Evolutionary conservation across 2,797 vertebrate species (phyloP), one percentile per base, ranked within the genome.

Genomic region (Prunella strophiata): DNA sequence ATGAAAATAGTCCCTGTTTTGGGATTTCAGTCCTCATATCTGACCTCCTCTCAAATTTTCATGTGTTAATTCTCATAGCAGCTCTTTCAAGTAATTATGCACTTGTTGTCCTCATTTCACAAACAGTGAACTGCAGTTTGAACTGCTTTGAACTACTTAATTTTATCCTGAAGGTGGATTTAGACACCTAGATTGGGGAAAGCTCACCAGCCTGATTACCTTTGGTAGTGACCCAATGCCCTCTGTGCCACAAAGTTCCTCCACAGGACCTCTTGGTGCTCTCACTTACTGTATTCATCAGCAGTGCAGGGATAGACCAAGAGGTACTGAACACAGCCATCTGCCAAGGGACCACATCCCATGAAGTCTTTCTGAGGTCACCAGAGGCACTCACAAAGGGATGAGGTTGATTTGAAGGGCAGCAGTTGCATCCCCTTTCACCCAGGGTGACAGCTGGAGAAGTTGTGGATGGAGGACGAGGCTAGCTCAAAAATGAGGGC

Each of bases 251-350:
- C 9, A 15, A 25, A 58, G 21, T 15, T 54, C 9, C 16, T n/a
- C 15, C 3, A 3, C 1, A 8, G 30, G n/a, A 18, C 9, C 32
- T 1, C 1, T 32, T n/a, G 10, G 2, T 84, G 15, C 25, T 48
- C 22, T 19, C 34, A 22, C 14, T 48, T 51, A 3, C 42, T 16
- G 25, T 2, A 0, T 22, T 25, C 2, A 2, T 22, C 23, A 54
- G n/a, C 55, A 74, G 34, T 25, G 11, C 18, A 65, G 47, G 38
- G 26, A 42, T 8, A 45, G 67, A 75, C 2, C 0, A 0, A 85
- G 34, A 61, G 18, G 11, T 59, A 7, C 13, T 4, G 4, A 14
- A 19, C 36, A 42, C 26, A 67, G 19, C 7, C 19, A 20, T 47
- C 22, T 81, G 22, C 17, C 1, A 3, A 57, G 40, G 16, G 10